These are phyloP conservation scores for Myotis lucifugus DNA, from an alignment of 2,113 vertebrate genomes.

Conservation along the genomic window DNA sequence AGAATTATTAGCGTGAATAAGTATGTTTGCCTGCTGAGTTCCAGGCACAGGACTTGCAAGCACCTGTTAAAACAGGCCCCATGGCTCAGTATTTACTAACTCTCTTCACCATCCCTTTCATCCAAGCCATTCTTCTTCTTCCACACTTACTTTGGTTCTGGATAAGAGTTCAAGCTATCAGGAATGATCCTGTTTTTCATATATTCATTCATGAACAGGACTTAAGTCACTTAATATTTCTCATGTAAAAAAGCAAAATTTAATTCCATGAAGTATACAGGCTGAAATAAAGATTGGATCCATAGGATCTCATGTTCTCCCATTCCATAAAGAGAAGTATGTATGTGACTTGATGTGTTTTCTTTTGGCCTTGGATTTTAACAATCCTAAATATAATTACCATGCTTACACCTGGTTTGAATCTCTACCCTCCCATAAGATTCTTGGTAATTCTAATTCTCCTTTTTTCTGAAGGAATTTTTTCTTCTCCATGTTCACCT, in stretches of 20 bases:
- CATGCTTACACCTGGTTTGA: background rate
- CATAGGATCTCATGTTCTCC: background rate
- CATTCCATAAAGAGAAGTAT: background rate
- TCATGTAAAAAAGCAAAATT: background rate
- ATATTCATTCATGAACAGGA: background rate
- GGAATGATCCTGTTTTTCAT: background rate
- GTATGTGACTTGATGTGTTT: background rate
- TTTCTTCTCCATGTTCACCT: background rate
- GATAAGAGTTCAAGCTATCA: background rate
- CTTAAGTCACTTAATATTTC: background rate
- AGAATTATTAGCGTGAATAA: slow-evolving; percentile 21
- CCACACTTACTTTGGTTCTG: background rate
- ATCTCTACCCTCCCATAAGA: background rate
- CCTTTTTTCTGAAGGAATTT: background rate
- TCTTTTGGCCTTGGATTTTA: background rate
- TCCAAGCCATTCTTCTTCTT: background rate
- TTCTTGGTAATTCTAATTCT: background rate
- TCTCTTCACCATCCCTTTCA: background rate
- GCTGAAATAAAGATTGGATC: background rate
- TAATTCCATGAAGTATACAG: background rate
- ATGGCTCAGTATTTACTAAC: background rate
- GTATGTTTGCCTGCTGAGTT: background rate
- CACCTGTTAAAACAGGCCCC: background rate
- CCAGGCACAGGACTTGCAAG: background rate
- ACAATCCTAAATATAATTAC: background rate